Conservation (phyloP, 1,140 invertebrate genomes). For the Drosophila quadrilineata region DNA sequence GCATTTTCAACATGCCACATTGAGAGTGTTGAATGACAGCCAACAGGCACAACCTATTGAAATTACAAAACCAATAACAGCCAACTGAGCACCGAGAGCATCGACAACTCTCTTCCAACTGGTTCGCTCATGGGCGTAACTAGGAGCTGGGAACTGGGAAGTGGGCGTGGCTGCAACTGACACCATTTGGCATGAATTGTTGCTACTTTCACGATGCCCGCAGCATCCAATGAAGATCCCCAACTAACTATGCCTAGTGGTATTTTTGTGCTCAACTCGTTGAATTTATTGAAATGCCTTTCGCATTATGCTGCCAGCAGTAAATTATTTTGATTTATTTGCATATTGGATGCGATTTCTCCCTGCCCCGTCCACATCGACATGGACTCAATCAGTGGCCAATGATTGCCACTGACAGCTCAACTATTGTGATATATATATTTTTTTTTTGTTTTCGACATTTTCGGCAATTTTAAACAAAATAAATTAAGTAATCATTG, state of each 20-base stretch:
- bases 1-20: slow-evolving; percentile 14
- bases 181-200: slow-evolving; percentile 40
- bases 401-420: too few species aligned
- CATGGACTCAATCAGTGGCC: too few species aligned
- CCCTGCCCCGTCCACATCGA: too few species aligned
- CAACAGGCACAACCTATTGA: slow-evolving; percentile 40
- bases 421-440: background rate
- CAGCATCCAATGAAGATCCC: slow-evolving; percentile 18
- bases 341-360: slow-evolving; percentile 36
- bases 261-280: slow-evolving; percentile 17
- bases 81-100: too few species aligned
- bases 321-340: slow-evolving; percentile 76
- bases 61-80: slow-evolving; percentile 42
- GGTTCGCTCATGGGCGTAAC: background rate
- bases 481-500: too few species aligned
- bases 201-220: background rate
- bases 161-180: slow-evolving; percentile 30
- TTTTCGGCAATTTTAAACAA: too few species aligned
- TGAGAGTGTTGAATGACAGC: slow-evolving; percentile 43
- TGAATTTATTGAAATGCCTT: slow-evolving; percentile 46
- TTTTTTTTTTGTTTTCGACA: too few species aligned
- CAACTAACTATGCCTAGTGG: slow-evolving; percentile 21
- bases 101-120: too few species aligned
- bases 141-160: background rate
- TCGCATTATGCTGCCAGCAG: slow-evolving; percentile 21